A percentile compares a stretch with the other conserved stretches of the same genome.
Conservation (phyloP, 2,888 invertebrate genomes). For the Timema podura region DNA sequence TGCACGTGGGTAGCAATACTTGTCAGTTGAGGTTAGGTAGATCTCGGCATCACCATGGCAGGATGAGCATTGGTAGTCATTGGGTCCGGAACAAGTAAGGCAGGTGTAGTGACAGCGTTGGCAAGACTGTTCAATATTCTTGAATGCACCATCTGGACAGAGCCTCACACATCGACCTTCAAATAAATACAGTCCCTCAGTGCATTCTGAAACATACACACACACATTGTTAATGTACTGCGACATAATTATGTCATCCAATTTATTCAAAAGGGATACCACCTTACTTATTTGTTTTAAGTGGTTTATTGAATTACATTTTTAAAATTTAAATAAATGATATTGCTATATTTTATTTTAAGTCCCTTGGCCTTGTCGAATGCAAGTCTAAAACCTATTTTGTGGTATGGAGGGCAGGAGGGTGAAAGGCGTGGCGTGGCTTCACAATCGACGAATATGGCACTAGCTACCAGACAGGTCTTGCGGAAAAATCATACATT, state of each 20-base stretch:
- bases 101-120: slow-evolving; percentile 73
- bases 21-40: slow-evolving; percentile 43
- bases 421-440: no score
- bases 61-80: slow-evolving; percentile 62
- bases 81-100: slow-evolving; percentile 62
- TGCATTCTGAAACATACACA: slow-evolving; percentile 60
- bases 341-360: no score
- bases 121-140: slow-evolving; percentile 44
- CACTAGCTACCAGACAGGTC: no score
- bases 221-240: not conserved
- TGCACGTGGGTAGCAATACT: slow-evolving; percentile 51
- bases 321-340: no score
- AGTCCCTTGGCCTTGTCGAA: no score
- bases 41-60: slow-evolving; percentile 61
- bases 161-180: slow-evolving; percentile 55
- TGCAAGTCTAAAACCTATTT: no score
- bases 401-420: no score
- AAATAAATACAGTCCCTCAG: slow-evolving; percentile 56
- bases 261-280: no score
- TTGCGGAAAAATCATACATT: no score
- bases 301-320: no score
- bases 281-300: no score
- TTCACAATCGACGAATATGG: no score
- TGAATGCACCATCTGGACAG: slow-evolving; percentile 49
- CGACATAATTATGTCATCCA: not conserved